A percentile compares a stretch with the other conserved stretches of the same genome.
Evolutionary conservation across 2,797 vertebrate species (phyloP).

Genomic region (Manis pentadactyla): DNA sequence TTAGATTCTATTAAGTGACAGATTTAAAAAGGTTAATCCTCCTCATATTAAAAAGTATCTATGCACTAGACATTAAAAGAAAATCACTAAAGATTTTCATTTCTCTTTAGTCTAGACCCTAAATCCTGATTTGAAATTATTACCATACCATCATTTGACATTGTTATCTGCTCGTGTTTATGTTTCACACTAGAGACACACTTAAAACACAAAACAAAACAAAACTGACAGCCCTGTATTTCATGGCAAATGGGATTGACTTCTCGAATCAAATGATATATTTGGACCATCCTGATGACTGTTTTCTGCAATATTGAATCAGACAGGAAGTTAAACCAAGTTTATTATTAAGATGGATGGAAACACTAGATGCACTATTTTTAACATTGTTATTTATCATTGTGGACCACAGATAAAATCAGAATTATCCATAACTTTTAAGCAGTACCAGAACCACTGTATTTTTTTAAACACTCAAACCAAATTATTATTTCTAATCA

Average conservation of each 20-base stretch:
- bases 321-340: conserved; percentile 69
- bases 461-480: conserved; percentile 35
- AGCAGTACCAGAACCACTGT: not conserved
- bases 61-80: not conserved
- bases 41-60: not conserved
- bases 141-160: not conserved
- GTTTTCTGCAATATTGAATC: conserved; percentile 70
- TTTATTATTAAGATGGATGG: conserved; percentile 56
- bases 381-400: conserved; percentile 62
- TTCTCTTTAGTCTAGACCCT: not conserved
- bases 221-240: conserved; percentile 29
- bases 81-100: conserved; percentile 13
- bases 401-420: conserved; percentile 47
- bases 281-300: conserved; percentile 65
- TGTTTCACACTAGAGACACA: conserved; percentile 21
- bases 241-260: conserved; percentile 51
- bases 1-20: conserved; percentile 41
- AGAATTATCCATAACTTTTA: conserved; percentile 46
- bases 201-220: not conserved
- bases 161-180: conserved; percentile 56
- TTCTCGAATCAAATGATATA: conserved; percentile 72
- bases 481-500: conserved; percentile 58
- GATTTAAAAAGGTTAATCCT: conserved; percentile 1
- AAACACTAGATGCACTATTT: conserved; percentile 55
- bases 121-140: conserved; percentile 33